Conservation (phyloP, 2,113 vertebrate genomes). For the Spea multiplicata region DNA sequence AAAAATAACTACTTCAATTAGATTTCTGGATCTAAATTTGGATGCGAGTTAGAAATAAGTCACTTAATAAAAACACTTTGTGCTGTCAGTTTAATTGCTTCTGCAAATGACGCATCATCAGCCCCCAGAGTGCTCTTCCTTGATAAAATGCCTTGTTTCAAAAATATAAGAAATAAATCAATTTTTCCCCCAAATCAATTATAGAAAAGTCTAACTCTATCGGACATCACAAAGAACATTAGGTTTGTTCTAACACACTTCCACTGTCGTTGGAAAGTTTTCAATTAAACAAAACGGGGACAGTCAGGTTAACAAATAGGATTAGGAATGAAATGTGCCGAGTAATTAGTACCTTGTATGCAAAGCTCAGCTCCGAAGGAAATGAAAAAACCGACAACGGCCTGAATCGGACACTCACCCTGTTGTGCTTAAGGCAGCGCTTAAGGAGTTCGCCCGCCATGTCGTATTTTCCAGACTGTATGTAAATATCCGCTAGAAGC, state of each 20-base stretch:
- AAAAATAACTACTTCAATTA: background rate
- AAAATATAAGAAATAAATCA: background rate
- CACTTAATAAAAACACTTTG: background rate
- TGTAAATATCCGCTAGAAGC: slow-evolving; percentile 94
- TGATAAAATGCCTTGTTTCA: slow-evolving; percentile 31
- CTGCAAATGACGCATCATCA: slow-evolving; percentile 17
- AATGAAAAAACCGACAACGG: background rate
- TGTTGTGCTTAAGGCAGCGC: slow-evolving; percentile 87
- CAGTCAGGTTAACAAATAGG: background rate
- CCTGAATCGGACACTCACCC: slow-evolving; percentile 65
- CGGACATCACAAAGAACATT: slow-evolving; percentile 13
- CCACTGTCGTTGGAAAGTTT: slow-evolving; percentile 9
- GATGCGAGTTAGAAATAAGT: slow-evolving; percentile 12
- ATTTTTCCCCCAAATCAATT: slow-evolving; percentile 18
- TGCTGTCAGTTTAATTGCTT: slow-evolving; percentile 35
- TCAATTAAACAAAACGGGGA: background rate
- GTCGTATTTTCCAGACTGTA: slow-evolving; percentile 94
- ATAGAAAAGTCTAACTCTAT: slow-evolving; percentile 16
- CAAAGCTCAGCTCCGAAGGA: background rate
- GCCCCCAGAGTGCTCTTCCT: slow-evolving; percentile 19
- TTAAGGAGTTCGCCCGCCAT: slow-evolving; percentile 88
- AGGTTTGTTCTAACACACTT: slow-evolving; percentile 16
- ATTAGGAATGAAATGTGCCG: too few species aligned
- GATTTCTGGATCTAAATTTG: slow-evolving; percentile 7
- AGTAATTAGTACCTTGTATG: too few species aligned